Percentiles rank a stretch among this genome's conserved stretches.
These are phyloP conservation scores for Pholis gunnellus DNA, from an alignment of 2,113 vertebrate genomes.

Conservation along the genomic window DNA sequence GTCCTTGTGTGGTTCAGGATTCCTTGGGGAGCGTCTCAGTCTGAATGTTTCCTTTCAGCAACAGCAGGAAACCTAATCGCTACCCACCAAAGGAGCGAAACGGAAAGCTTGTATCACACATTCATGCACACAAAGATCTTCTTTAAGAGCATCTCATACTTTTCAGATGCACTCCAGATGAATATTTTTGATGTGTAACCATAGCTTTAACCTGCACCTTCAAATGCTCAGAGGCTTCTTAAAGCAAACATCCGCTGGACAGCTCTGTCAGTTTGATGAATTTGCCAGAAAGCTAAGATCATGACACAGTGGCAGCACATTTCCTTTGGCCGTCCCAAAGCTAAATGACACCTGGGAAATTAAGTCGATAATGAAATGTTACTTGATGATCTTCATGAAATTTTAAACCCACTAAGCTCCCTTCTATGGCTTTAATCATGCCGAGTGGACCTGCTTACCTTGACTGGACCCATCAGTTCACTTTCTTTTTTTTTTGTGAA, in stretches of 20 bases:
- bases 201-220: not conserved
- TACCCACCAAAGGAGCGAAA: not conserved
- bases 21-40: constrained; percentile 19
- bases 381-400: constrained; percentile 22
- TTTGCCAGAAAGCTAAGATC: constrained; percentile 33
- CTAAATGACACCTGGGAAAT: constrained; percentile 33
- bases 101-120: not conserved
- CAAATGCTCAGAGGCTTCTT: not conserved
- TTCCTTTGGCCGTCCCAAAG: constrained; percentile 14
- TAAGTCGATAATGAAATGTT: constrained; percentile 15
- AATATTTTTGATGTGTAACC: not conserved
- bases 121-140: not conserved
- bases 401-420: not conserved
- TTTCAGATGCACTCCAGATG: constrained; percentile 2
- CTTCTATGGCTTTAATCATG: constrained; percentile 7
- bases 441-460: not conserved
- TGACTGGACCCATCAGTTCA: not conserved
- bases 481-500: not conserved
- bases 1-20: constrained; percentile 1
- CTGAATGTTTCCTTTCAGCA: constrained; percentile 32
- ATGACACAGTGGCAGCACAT: not conserved
- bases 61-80: constrained; percentile 35
- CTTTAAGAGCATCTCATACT: not conserved
- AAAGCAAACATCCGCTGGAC: not conserved
- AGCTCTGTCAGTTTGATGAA: constrained; percentile 25